These are phyloP conservation scores for Rhinogobius similis DNA, from an alignment of 2,113 vertebrate genomes.

Conservation along the genomic window DNA sequence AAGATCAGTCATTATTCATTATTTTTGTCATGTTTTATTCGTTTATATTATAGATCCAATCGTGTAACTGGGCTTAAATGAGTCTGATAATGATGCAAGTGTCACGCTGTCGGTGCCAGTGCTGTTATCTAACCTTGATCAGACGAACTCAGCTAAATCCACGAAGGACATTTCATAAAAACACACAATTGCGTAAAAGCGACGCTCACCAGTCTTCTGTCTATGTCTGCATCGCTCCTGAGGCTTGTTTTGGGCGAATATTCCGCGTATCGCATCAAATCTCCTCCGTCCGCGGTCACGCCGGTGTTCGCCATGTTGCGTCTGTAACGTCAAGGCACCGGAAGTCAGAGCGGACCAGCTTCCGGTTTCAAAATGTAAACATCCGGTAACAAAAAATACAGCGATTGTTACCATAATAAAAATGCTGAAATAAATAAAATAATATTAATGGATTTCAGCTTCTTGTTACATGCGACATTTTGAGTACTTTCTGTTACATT, in stretches of 20 bases:
- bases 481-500: no score
- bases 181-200: neutral
- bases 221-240: conserved; percentile 64
- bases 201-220: conserved; percentile 70
- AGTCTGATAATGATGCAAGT: conserved; percentile 9
- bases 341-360: rapidly evolving
- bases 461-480: no score
- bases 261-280: conserved; percentile 67
- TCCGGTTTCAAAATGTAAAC: conserved; percentile 41
- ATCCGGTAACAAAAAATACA: no score
- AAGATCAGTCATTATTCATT: no score
- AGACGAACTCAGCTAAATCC: no score
- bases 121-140: neutral
- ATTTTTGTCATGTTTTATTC: no score
- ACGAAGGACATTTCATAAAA: neutral
- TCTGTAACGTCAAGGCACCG: conserved; percentile 3
- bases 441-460: no score
- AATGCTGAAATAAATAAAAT: no score
- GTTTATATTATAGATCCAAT: no score
- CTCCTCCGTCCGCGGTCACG: conserved; percentile 52
- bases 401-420: no score
- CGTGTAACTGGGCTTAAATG: neutral
- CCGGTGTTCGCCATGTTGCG: conserved; percentile 65
- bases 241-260: conserved; percentile 41
- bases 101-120: neutral